Conservation (phyloP, 2,113 vertebrate species). For the Poeciliopsis prolifica region DNA sequence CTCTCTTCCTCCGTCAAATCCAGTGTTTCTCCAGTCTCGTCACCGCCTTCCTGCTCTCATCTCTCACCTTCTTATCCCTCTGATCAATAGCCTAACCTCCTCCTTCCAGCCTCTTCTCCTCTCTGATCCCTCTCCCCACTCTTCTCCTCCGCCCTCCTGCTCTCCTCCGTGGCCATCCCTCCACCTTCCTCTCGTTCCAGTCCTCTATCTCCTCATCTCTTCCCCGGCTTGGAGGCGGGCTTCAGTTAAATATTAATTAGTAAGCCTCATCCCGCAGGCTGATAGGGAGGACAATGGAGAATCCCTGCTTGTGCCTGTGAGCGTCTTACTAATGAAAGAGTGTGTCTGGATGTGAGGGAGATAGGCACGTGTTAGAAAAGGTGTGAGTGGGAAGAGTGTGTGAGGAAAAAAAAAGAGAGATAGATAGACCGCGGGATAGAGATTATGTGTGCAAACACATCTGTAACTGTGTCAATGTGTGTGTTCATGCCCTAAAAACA, state of each 20-base stretch:
- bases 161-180: conserved; percentile 32
- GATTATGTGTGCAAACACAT: conserved; percentile 50
- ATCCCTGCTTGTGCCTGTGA: conserved; percentile 70
- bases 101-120: conserved; percentile 30
- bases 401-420: conserved; percentile 35
- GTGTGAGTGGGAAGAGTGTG: background rate
- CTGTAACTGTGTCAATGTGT: conserved; percentile 37
- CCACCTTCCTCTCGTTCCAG: conserved; percentile 31
- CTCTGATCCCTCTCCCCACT: conserved; percentile 28
- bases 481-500: conserved; percentile 47
- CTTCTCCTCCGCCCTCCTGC: conserved; percentile 20
- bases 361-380: conserved; percentile 7
- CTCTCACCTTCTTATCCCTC: conserved; percentile 50
- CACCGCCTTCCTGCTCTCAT: conserved; percentile 33
- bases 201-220: conserved; percentile 58
- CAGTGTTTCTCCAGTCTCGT: conserved; percentile 48
- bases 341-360: conserved; percentile 21
- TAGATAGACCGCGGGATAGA: conserved; percentile 35
- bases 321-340: conserved; percentile 65
- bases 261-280: conserved; percentile 66
- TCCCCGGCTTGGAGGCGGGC: conserved; percentile 60
- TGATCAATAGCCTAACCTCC: conserved; percentile 53
- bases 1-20: conserved; percentile 20
- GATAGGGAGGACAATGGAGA: conserved; percentile 74
- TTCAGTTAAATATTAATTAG: conserved; percentile 81